phyloP scores from a whole-genome alignment of 2,888 invertebrate species.

The Monoplex corrugatus region DNA sequence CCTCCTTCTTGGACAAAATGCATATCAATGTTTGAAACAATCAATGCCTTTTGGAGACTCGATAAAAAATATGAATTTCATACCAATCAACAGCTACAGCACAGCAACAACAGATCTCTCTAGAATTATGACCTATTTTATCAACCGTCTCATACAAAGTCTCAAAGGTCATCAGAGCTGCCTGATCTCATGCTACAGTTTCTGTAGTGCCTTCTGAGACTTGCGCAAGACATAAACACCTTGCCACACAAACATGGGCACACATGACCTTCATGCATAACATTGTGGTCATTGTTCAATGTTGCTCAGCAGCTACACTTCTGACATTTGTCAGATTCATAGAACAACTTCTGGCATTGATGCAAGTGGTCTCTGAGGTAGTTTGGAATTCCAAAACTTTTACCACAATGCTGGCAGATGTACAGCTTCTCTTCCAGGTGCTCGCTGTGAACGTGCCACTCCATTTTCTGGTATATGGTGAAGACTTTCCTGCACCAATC shows the following conservation, averaged over 20 bases:
- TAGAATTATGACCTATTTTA: no score
- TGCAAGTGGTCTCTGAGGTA: not conserved
- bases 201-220: not conserved
- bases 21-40: no score
- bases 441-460: not conserved
- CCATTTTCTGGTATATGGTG: not conserved
- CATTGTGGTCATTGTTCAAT: not conserved
- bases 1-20: no score
- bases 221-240: not conserved
- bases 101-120: no score
- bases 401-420: slow-evolving; percentile 22
- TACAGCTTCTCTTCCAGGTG: not conserved
- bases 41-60: no score
- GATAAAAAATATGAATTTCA: no score
- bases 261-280: not conserved
- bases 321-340: not conserved
- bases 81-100: no score
- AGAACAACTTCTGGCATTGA: not conserved
- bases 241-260: not conserved
- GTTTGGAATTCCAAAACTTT: not conserved
- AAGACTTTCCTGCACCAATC: not conserved
- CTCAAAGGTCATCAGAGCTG: no score
- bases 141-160: no score
- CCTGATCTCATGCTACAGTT: not conserved
- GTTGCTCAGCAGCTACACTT: not conserved